Evolutionary conservation across 2,888 invertebrate genomes (phyloP), one percentile per base, ranked within the genome.

Genomic region (Spilarctia lutea): DNA sequence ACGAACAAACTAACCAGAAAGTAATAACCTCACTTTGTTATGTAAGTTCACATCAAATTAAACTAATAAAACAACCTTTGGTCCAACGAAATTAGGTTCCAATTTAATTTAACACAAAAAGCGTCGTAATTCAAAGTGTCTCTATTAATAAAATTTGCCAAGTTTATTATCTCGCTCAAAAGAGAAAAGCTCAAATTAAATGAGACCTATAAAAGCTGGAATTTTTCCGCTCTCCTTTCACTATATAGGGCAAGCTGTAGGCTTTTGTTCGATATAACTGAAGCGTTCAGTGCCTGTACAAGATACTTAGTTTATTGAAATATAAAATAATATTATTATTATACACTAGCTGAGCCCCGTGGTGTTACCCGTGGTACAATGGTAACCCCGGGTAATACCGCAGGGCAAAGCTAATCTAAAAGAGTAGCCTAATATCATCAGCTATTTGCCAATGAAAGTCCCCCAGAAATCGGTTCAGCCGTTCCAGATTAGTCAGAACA

Each of bases 131-230:
- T 68, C 48, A 30, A 68, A 68, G 20, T 42, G 33, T 48, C 45
- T 65, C 65, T 65, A 71, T 71, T 71, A 71, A 71, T 71, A 35
- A 65, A 71, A 65, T 52, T n/a, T 18, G n/a, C 24, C 2, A 33
- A 52, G 33, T 52, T 71, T 65, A 45, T 24, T 71, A 65, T 52
- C 35, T 42, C 13, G 30, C 71, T 71, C 65, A 11, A 71, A 65
- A 48, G 16, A n/a, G 33, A 52, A 65, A 65, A 65, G 48, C 35
- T 71, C 35, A 65, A 65, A 71, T 71, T 71, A 71, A 52, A 65
- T 52, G 52, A 20, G 71, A 71, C 33, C 65, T 65, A 65, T 18
- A 71, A 48, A 48, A 33, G 35, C 27, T 48, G 65, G 3, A 45
- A 33, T 39, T 71, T 71, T 65, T 48, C 65, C 35, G 20, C 45